Evolutionary conservation across 2,113 vertebrate species (phyloP), one percentile per base, ranked within the genome.

Genomic region (Peromyscus polionotus): DNA sequence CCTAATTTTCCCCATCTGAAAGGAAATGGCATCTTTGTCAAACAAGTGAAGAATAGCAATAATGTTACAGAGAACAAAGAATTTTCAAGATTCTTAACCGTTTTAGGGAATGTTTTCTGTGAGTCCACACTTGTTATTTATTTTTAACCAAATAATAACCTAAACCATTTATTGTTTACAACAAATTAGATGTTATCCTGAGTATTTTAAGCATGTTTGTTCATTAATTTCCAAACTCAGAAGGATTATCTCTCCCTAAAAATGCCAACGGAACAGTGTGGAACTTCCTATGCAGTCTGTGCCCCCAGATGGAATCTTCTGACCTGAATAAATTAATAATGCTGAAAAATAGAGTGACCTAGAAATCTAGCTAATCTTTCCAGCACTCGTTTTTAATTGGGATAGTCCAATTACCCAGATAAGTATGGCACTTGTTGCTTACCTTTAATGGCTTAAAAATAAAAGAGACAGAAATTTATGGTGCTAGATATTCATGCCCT

Each of bases 401-500:
- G 59, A 93, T 84, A 88, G 70, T 94, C 90, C 97, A 97, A 98
- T 98, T 97, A 90, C 72, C 96, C 65, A 92, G 76, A 94, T 97
- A 97, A 97, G 95, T 93, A 81, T 89, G 24, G 17, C 28, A 61
- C 63, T 68, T 93, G 28, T 95, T 97, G 72, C 96, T 96, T 96
- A 93, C 75, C 94, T 97, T 97, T 97, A 97, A 95, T 97, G 93
- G 97, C 72, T 75, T 91, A 95, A 94, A 97, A 94, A 95, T 73
- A 63, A 65, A 94, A 51, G 61, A 86, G 77, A 45, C 4, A 90
- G 26, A 90, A 90, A 90, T 88, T 93, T 88, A 81, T 86, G 75
- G 63, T 90, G 36, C 79, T 94, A 7, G 87, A 83, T 88, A 85
- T 96, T 48, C 59, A 39, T 95, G 84, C 45, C 90, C 95, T 98